Base-by-base conservation (phyloP, 2,797 vertebrate species). In the Eulemur mongoz region DNA sequence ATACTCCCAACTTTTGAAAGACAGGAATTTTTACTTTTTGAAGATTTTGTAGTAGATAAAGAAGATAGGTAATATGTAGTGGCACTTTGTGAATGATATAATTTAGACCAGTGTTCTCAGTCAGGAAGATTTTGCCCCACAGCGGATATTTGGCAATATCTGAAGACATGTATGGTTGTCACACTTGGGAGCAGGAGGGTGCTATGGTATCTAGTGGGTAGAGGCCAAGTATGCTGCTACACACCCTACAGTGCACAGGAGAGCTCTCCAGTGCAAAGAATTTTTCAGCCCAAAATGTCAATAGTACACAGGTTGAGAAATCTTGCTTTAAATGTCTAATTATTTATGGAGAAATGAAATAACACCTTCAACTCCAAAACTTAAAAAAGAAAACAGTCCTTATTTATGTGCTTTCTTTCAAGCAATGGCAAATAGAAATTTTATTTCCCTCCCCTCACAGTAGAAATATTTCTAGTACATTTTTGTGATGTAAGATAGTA, bases 381-480 rank as follows among this genome's bases (percentile, higher is more conserved):
- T 67, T 70, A 22, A 84, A 52, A 67, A 35, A 61, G 18, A 69
- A 97, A 48, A 59, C 2, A 54, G 61, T 14, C 1, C 3, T 89
- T 72, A 84, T 54, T 89, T 69, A 52, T 65, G 88, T 82, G 38
- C 63, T 97, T 97, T 94, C 63, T 85, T 89, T 95, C 38, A 91
- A 95, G n/a, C 30, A 95, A 30, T 78, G 32, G 95, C 89, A 97
- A 97, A 96, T 93, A 94, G 67, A 98, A 94, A 81, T 96, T 93
- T 84, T 97, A 90, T 97, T 95, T 67, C n/a, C 65, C 84, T 95
- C 45, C 88, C 32, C 43, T 97, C 93, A 97, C 87, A 91, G 78
- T 82, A 81, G 35, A 94, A 93, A 93, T 70, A 88, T 94, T 92
- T 72, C 57, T 69, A 89, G 63, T 81, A 63, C 45, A 78, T 72